Evolutionary conservation across 2,888 invertebrate species (phyloP).

Genomic region (Chrysodeixis includens): DNA sequence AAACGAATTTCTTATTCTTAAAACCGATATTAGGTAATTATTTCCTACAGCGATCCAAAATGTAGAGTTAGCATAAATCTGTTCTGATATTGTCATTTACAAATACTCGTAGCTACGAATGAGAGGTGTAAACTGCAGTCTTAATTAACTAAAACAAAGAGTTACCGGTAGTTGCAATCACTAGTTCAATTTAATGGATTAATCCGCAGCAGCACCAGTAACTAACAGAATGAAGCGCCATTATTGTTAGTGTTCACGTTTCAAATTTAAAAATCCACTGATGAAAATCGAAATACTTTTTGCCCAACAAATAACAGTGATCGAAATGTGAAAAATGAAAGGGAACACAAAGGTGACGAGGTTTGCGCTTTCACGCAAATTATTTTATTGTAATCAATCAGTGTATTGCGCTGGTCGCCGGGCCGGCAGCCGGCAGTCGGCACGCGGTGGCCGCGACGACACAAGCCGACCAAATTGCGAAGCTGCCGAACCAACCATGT

Average conservation of each 20-base stretch:
- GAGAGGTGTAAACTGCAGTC: neutral
- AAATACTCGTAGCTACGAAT: neutral
- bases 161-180: neutral
- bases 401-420: constrained; percentile 56
- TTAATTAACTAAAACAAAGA: constrained; percentile 6
- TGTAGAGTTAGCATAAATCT: no score
- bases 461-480: constrained; percentile 81
- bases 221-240: constrained; percentile 6
- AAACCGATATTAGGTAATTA: no score
- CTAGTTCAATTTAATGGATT: constrained; percentile 4
- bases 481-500: constrained; percentile 72
- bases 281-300: constrained; percentile 42
- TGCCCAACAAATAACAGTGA: constrained; percentile 48
- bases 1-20: no score
- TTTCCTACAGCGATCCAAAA: no score
- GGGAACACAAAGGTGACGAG: constrained; percentile 61
- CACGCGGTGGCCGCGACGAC: constrained; percentile 55
- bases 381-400: constrained; percentile 80
- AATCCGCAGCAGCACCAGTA: constrained; percentile 8
- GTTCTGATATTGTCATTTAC: no score
- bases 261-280: constrained; percentile 32
- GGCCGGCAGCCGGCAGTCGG: constrained; percentile 10
- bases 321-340: constrained; percentile 49
- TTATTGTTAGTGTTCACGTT: constrained; percentile 10
- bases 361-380: constrained; percentile 73